These are phyloP conservation scores for Pyrocephalus nanus DNA, from an alignment of 2,797 vertebrate species.

Conservation along the genomic window DNA sequence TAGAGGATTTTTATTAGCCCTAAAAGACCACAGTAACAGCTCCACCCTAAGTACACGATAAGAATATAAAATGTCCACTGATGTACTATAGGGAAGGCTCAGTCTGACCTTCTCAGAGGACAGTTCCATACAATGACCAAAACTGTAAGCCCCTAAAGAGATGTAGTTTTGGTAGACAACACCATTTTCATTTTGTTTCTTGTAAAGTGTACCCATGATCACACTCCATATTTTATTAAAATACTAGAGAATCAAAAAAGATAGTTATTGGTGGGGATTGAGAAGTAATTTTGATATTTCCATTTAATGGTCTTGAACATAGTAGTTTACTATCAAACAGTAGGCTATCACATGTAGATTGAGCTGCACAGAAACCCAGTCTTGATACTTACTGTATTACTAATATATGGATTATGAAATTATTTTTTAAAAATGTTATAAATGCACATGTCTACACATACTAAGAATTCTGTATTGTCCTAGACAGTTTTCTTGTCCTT, in stretches of 20 bases:
- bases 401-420: not conserved
- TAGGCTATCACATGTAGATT: not conserved
- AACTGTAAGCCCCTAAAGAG: not conserved
- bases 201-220: not conserved
- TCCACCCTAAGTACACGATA: not conserved
- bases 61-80: not conserved
- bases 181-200: slow-evolving; percentile 28
- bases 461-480: not conserved
- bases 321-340: not conserved
- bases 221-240: slow-evolving; percentile 42
- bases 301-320: not conserved
- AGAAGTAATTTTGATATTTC: slow-evolving; percentile 27
- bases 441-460: not conserved
- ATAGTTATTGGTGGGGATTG: not conserved
- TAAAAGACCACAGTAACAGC: not conserved
- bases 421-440: not conserved
- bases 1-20: slow-evolving; percentile 44
- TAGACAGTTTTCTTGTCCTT: not conserved
- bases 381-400: not conserved
- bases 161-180: slow-evolving; percentile 21
- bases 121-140: not conserved
- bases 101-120: not conserved
- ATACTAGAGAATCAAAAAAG: slow-evolving; percentile 18
- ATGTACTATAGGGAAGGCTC: not conserved
- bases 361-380: not conserved